These are phyloP conservation scores for Lordiphosa clarofinis DNA, from an alignment of 1,140 invertebrate species.

Conservation along the genomic window DNA sequence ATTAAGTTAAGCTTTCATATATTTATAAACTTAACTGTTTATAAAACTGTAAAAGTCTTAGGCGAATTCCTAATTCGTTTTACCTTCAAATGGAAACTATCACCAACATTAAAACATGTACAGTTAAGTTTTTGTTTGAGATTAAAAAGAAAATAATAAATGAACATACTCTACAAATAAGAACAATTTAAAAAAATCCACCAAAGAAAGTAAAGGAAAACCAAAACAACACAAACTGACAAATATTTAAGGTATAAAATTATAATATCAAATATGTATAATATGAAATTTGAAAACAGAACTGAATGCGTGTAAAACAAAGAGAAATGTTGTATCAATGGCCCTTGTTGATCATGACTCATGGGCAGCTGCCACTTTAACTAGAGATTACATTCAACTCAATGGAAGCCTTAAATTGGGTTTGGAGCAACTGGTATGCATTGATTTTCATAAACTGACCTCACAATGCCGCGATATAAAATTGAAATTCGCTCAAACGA, in stretches of 20 bases:
- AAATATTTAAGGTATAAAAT: slow-evolving; percentile 62
- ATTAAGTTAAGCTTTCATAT: too few relatives aligned
- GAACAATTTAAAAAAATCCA: slow-evolving; percentile 33
- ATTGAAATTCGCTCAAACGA: slow-evolving; percentile 26
- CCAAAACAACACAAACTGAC: slow-evolving; percentile 33
- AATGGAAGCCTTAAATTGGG: slow-evolving; percentile 83
- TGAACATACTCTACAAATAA: slow-evolving; percentile 41
- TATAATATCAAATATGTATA: slow-evolving; percentile 37
- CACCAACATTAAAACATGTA: slow-evolving; percentile 14
- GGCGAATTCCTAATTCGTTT: slow-evolving; percentile 1
- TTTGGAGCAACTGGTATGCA: slow-evolving; percentile 83
- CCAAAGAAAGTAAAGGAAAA: slow-evolving; percentile 30
- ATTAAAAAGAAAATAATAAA: slow-evolving; percentile 21
- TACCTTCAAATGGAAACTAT: slow-evolving; percentile 1
- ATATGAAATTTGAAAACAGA: slow-evolving; percentile 41
- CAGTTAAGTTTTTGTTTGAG: slow-evolving; percentile 63
- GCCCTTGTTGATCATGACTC: slow-evolving; percentile 76
- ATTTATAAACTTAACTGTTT: too few relatives aligned
- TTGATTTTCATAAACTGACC: slow-evolving; percentile 36
- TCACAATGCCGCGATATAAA: slow-evolving; percentile 38
- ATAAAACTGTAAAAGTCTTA: slow-evolving; percentile 1
- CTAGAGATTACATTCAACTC: slow-evolving; percentile 80
- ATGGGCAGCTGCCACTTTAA: slow-evolving; percentile 81
- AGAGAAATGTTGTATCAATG: slow-evolving; percentile 42
- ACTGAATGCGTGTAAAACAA: slow-evolving; percentile 51